A percentile compares a stretch with the other conserved stretches of the same genome.
Conservation (phyloP, 2,888 invertebrate species). For the Synanthedon formicaeformis region DNA sequence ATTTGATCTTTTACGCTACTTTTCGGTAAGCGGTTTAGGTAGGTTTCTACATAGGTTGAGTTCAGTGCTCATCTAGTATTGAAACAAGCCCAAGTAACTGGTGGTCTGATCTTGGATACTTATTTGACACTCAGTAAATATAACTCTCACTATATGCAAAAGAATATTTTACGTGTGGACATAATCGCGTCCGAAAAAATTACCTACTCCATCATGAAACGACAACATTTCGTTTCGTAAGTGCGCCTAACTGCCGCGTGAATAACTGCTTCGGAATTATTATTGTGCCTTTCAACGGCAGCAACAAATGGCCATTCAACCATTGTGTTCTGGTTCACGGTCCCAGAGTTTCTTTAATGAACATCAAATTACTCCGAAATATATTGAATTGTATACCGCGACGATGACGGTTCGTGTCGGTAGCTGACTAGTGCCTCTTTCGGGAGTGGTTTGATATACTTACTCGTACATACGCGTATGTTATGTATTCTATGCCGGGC, state of each 20-base stretch:
- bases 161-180: not conserved
- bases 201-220: slow-evolving; percentile 35
- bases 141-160: not conserved
- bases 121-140: no score
- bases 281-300: slow-evolving; percentile 64
- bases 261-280: slow-evolving; percentile 57
- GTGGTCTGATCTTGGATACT: no score
- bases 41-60: no score
- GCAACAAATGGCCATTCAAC: slow-evolving; percentile 68
- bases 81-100: no score
- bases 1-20: not conserved
- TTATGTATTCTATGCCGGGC: slow-evolving; percentile 4
- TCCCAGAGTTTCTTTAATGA: slow-evolving; percentile 69
- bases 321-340: slow-evolving; percentile 71
- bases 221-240: slow-evolving; percentile 53
- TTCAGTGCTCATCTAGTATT: no score
- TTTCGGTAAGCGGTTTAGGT: no score
- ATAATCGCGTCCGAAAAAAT: slow-evolving; percentile 17
- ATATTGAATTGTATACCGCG: slow-evolving; percentile 67
- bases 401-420: slow-evolving; percentile 54
- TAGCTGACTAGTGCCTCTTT: slow-evolving; percentile 44
- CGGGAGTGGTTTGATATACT: slow-evolving; percentile 27
- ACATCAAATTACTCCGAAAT: slow-evolving; percentile 69
- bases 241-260: slow-evolving; percentile 57
- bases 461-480: slow-evolving; percentile 3